These are phyloP conservation scores for Drosophila carrolli DNA, from an alignment of 1,140 invertebrate genomes.

Conservation along the genomic window DNA sequence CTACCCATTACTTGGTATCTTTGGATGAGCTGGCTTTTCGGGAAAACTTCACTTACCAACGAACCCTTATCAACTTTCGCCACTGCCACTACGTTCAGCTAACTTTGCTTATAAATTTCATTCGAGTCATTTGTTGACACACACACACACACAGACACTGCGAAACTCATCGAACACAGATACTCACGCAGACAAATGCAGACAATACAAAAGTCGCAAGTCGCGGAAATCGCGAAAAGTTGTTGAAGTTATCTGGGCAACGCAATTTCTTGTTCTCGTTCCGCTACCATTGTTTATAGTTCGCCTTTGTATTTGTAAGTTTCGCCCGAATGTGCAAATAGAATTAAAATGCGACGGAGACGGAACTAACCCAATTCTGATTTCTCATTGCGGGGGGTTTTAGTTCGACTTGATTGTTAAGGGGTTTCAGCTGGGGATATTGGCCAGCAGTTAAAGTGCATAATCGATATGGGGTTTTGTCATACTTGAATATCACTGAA, in stretches of 20 bases:
- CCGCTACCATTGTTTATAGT: constrained; percentile 60
- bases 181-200: constrained; percentile 19
- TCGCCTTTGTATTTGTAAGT: constrained; percentile 53
- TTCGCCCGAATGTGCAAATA: constrained; percentile 71
- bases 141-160: constrained; percentile 16
- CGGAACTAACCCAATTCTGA: constrained; percentile 57
- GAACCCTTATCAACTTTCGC: constrained; percentile 47
- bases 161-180: constrained; percentile 6
- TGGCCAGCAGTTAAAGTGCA: not conserved
- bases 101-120: constrained; percentile 82
- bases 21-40: constrained; percentile 42
- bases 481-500: too few relatives aligned
- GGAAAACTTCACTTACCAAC: constrained; percentile 34
- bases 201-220: constrained; percentile 51
- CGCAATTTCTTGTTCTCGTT: constrained; percentile 59
- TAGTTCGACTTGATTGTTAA: constrained; percentile 3
- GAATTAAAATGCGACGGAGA: constrained; percentile 66
- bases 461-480: too few relatives aligned
- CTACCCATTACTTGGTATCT: constrained; percentile 36
- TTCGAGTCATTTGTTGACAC: constrained; percentile 79
- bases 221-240: constrained; percentile 64
- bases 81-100: constrained; percentile 51
- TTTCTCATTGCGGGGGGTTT: constrained; percentile 30
- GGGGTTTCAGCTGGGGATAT: constrained; percentile 1
- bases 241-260: constrained; percentile 51